Evolutionary conservation across 2,113 vertebrate genomes (phyloP).

Genomic region (Macrotis lagotis): DNA sequence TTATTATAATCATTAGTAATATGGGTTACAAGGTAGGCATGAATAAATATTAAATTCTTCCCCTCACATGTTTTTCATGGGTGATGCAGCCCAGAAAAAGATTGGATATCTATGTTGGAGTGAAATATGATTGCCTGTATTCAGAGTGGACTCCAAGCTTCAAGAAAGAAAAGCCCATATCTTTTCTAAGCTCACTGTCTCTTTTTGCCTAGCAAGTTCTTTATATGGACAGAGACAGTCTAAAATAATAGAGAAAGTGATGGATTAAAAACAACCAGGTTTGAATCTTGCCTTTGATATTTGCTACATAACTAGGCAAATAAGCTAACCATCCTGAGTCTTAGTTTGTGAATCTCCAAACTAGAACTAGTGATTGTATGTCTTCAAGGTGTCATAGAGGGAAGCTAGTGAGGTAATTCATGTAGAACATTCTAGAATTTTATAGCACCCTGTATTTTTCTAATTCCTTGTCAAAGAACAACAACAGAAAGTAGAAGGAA

Average conservation of each 20-base stretch:
- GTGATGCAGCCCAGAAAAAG: too few relatives aligned
- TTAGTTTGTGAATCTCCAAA: neutral
- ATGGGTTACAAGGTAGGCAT: too few relatives aligned
- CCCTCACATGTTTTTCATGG: too few relatives aligned
- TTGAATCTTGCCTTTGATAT: neutral
- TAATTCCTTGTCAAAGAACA: slow-evolving; percentile 33
- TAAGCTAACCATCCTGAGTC: neutral
- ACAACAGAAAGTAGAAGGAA: neutral
- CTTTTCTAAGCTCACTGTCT: neutral
- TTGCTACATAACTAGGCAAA: neutral
- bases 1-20: too few relatives aligned
- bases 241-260: neutral
- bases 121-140: neutral
- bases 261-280: neutral
- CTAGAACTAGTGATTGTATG: neutral
- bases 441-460: neutral
- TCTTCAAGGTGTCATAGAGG: neutral
- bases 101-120: too few relatives aligned
- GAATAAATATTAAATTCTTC: too few relatives aligned
- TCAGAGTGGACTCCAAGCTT: neutral
- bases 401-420: neutral
- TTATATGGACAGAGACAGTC: neutral
- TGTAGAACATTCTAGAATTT: neutral
- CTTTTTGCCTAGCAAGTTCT: neutral
- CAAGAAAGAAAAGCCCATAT: neutral